These are phyloP conservation scores for Arbacia lixula DNA, from an alignment of 53 echinoderm and acorn worm genomes.

Conservation along the genomic window DNA sequence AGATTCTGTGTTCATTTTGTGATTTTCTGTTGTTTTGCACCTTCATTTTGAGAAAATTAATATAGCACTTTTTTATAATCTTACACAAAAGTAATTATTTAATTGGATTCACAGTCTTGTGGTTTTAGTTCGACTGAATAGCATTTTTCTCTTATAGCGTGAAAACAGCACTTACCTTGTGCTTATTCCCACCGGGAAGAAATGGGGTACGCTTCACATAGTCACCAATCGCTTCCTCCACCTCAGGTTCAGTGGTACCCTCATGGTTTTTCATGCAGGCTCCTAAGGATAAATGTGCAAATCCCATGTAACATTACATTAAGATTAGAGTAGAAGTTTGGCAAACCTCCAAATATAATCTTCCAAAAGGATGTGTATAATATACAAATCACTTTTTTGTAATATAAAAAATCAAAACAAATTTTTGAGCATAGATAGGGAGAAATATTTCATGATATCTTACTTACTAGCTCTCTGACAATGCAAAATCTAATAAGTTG, in stretches of 20 bases:
- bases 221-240: slow-evolving; percentile 35
- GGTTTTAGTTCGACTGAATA: slow-evolving; percentile 28
- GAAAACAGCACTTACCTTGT: slow-evolving; percentile 45
- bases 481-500: slow-evolving; percentile 30
- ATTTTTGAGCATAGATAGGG: slow-evolving; percentile 22
- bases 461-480: slow-evolving; percentile 20
- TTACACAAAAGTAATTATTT: slow-evolving; percentile 26
- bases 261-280: slow-evolving; percentile 44
- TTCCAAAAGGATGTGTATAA: slow-evolving; percentile 13
- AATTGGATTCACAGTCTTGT: slow-evolving; percentile 22
- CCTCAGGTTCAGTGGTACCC: slow-evolving; percentile 21
- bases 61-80: slow-evolving; percentile 21
- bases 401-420: slow-evolving; percentile 19
- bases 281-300: slow-evolving; percentile 30
- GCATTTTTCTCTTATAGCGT: slow-evolving; percentile 30
- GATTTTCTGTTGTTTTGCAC: slow-evolving; percentile 28
- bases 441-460: slow-evolving; percentile 23
- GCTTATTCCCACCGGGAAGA: slow-evolving; percentile 39
- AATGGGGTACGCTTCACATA: slow-evolving; percentile 40
- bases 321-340: slow-evolving; percentile 23
- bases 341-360: slow-evolving; percentile 30
- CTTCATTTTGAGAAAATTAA: slow-evolving; percentile 18
- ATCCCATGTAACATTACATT: slow-evolving; percentile 23
- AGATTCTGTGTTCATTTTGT: slow-evolving; percentile 27
- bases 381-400: slow-evolving; percentile 24